Conservation (phyloP, 2,113 vertebrate genomes). For the Hystrix brachyura region DNA sequence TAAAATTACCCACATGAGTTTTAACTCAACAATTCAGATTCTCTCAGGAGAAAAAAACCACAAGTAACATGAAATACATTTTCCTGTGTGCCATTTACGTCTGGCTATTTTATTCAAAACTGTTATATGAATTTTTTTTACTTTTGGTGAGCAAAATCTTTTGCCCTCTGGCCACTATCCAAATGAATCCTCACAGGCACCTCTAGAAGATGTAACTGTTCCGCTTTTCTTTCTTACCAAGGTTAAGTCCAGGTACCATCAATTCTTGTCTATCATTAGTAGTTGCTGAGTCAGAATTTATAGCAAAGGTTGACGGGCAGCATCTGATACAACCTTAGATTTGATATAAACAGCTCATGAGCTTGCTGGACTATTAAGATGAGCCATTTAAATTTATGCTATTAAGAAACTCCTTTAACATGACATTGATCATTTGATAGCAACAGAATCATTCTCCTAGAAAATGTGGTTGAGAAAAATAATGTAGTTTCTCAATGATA, state of each 20-base stretch:
- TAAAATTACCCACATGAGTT: slow-evolving; percentile 71
- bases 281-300: slow-evolving; percentile 72
- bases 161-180: neutral
- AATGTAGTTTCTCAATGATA: slow-evolving; percentile 62
- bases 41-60: slow-evolving; percentile 74
- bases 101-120: slow-evolving; percentile 72
- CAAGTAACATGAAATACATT: slow-evolving; percentile 57
- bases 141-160: slow-evolving; percentile 62
- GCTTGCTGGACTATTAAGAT: slow-evolving; percentile 60
- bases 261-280: slow-evolving; percentile 43
- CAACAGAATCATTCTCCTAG: slow-evolving; percentile 73
- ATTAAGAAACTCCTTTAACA: slow-evolving; percentile 70
- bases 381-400: slow-evolving; percentile 67
- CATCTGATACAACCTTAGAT: slow-evolving; percentile 59
- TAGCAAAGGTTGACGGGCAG: slow-evolving; percentile 63
- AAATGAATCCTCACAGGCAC: slow-evolving; percentile 25
- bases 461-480: slow-evolving; percentile 73
- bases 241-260: slow-evolving; percentile 54
- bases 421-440: slow-evolving; percentile 75
- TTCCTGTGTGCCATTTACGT: slow-evolving; percentile 61
- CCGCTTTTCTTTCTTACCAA: slow-evolving; percentile 63
- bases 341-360: slow-evolving; percentile 60
- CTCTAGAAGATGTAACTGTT: neutral
- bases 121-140: slow-evolving; percentile 58
- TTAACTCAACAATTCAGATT: slow-evolving; percentile 79